Evolutionary conservation across 2,888 invertebrate genomes (phyloP).

Genomic region (Hyposoter dolosus): DNA sequence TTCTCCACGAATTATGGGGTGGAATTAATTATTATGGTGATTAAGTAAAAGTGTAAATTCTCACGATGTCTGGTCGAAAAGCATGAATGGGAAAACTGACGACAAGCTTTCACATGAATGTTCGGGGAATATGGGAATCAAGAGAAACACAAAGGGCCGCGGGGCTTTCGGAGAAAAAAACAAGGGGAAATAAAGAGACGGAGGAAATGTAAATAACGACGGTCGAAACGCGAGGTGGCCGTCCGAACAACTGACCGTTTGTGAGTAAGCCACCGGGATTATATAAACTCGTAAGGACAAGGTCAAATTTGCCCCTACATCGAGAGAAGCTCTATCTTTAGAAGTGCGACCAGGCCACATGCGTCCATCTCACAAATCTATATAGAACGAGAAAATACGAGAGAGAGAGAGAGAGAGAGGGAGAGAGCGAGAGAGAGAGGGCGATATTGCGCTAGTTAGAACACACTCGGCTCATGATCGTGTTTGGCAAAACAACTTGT

Average conservation of each 20-base stretch:
- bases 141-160: not conserved
- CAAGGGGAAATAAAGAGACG: not conserved
- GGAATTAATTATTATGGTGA: not conserved
- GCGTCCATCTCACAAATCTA: slow-evolving; percentile 15
- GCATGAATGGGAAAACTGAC: not conserved
- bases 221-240: slow-evolving; percentile 64
- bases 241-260: slow-evolving; percentile 71
- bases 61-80: slow-evolving; percentile 4
- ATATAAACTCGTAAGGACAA: slow-evolving; percentile 82
- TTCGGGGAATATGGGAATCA: no score
- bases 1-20: not conserved
- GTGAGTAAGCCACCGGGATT: slow-evolving; percentile 76
- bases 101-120: not conserved
- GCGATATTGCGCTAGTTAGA: slow-evolving; percentile 46
- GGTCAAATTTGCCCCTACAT: slow-evolving; percentile 77
- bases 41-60: not conserved
- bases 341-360: slow-evolving; percentile 68
- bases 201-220: slow-evolving; percentile 34
- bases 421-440: slow-evolving; percentile 19
- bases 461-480: slow-evolving; percentile 24
- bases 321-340: slow-evolving; percentile 79
- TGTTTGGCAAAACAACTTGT: slow-evolving; percentile 72
- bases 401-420: slow-evolving; percentile 36
- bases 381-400: not conserved
- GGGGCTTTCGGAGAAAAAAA: not conserved